These are phyloP conservation scores for Micrastur ruficollis DNA, from an alignment of 2,797 vertebrate genomes.

Conservation along the genomic window DNA sequence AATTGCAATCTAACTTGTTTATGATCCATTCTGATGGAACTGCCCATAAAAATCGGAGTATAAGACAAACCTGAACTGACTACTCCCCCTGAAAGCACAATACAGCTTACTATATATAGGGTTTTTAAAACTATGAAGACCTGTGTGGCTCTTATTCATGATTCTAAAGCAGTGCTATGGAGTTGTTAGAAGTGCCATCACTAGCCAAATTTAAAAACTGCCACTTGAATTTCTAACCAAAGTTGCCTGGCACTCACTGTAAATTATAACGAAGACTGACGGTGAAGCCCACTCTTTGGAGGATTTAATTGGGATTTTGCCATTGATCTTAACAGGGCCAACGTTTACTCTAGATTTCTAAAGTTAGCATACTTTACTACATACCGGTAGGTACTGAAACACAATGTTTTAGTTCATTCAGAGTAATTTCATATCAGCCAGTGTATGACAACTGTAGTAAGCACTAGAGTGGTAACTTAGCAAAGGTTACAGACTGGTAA, in stretches of 20 bases:
- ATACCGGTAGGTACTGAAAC: background rate
- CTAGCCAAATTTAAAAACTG: background rate
- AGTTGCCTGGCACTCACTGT: background rate
- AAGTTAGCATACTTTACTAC: background rate
- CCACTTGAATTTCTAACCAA: background rate
- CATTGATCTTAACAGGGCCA: background rate
- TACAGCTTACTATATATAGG: background rate
- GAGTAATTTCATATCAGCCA: background rate
- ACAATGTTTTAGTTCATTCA: background rate
- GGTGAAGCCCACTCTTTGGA: background rate
- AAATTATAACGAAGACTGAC: background rate
- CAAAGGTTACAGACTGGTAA: background rate
- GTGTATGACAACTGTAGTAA: background rate
- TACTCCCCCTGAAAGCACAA: background rate
- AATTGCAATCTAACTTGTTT: background rate
- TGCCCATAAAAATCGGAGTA: background rate
- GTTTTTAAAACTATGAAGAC: background rate
- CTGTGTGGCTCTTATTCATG: background rate
- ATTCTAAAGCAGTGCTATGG: background rate
- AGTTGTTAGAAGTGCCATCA: background rate
- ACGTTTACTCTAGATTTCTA: background rate
- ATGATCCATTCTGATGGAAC: background rate
- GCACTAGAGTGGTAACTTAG: background rate
- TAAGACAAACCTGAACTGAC: background rate
- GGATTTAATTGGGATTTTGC: background rate